Base-by-base conservation (phyloP, 2,797 vertebrate genomes). In the Lophius americanus region DNA sequence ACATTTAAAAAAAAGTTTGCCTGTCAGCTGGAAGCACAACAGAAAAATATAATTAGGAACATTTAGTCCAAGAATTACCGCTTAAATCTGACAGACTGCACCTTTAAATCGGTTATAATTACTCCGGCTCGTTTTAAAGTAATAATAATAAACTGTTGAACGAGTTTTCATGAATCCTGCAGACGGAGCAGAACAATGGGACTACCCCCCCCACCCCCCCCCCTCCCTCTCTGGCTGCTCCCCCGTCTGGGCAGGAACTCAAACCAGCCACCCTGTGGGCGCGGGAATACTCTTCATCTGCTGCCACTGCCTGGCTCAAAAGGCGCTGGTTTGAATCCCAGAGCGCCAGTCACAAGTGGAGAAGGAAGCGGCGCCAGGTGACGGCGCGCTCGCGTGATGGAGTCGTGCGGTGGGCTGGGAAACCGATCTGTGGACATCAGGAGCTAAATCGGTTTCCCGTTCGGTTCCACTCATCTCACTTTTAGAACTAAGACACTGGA, bases 231-330 rank as follows among this genome's bases (percentile, higher is more conserved):
- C 56, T 75, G 76, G 61, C 76, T 60, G 63, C 12, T 35, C 1
- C 14, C 12, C 51, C 1, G 59, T 52, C 70, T 57, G 70, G 80
- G 81, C 72, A 57, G 68, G 72, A 68, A 81, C 63, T 85, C 86
- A 82, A 74, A 77, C 81, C 62, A 37, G 60, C 75, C 81, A 76
- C 83, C 79, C 71, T 42, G 61, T 56, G 77, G 85, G 77, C 76
- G 64, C 73, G 66, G 79, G 77, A 75, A 41, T 57, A 4, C 57
- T 33, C 46, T 13, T 74, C 41, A 43, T 49, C 55, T 35, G 64
- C 63, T 68, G 79, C 72, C 72, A 59, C 61, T 66, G 81, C 73
- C 73, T 72, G 78, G 79, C 80, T 78, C 71, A 68, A 67, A 78
- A 51, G 67, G 69, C 49, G 7, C 60, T 3, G 55, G 68, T 60